Base-by-base conservation (phyloP, 2,888 invertebrate genomes). In the Mesorhabditis spiculigera region DNA sequence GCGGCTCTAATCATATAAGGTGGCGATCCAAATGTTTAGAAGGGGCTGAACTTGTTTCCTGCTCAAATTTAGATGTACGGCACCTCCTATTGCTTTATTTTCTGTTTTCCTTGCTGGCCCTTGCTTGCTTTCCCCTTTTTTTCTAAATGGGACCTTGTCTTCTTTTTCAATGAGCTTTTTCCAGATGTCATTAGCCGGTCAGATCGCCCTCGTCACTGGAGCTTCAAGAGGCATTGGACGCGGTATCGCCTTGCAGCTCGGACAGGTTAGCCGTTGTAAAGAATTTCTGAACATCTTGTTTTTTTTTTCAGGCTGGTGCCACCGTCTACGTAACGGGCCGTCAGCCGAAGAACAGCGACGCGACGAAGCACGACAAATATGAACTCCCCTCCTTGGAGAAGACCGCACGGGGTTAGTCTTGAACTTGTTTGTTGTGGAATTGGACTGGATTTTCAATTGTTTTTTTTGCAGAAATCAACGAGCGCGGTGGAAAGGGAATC, bases 401-500 rank as follows among this genome's bases (percentile, higher is more conserved):
- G 8, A 67, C 67, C 41, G 70, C 67, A 8, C 62, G 66, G 41
- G 70, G 70, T 16, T 63, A 41, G 64, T 28, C 13, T 63, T 63
- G 8, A 63, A 63, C n/a, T 13, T n/a, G 10, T 63, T 16, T 28
- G n/a, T 63, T 63, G 16, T 13, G 28, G 16, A 13, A 63, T 16
- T 16, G 8, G 8, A 16, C 8, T 16, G 28, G 16, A 13, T 63
- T 28, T 10, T 41, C 16, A 63, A 2, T 28, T 63, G 58, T 50
- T 50, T n/a, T 50, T 50, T 5, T 45, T 45, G 50, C 67, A 73
- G 75, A 86, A 83, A 82, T 87, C 65, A 82, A 83, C 28, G 73
- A 74, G 0, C 76, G 85, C 6, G 87, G 87, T 63, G 87, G 87
- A 0, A 78, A 79, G 66, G 87, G 87, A 50, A 85, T 87, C 43